Conservation (phyloP, 2,888 invertebrate species). For the Drosophila birchii region DNA sequence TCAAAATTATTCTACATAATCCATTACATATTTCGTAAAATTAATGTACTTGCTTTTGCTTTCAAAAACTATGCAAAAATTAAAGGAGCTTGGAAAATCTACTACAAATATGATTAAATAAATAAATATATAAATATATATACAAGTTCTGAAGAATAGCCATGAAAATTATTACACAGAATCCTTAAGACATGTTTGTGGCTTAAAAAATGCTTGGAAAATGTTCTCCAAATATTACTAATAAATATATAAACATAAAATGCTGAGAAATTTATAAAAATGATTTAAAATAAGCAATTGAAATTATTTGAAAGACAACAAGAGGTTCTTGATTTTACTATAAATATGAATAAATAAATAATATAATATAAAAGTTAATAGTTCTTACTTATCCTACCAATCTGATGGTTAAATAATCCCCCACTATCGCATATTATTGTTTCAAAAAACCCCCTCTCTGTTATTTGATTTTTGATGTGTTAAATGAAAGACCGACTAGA, state of each 20-base stretch:
- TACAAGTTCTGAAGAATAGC: background rate
- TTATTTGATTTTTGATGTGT: conserved; percentile 38
- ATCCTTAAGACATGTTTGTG: no score
- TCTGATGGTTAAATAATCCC: background rate
- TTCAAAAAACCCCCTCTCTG: conserved; percentile 8
- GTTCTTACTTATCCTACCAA: background rate
- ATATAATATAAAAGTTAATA: background rate
- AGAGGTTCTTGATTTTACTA: fast-evolving
- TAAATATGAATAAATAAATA: background rate
- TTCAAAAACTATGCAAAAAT: no score
- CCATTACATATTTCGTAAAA: no score
- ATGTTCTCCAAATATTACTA: no score
- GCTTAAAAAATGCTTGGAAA: no score
- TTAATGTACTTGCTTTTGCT: no score
- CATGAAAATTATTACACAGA: no score
- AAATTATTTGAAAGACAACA: background rate
- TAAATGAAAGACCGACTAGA: conserved; percentile 10
- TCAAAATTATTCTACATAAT: background rate
- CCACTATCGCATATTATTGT: background rate
- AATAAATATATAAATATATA: no score
- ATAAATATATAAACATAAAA: no score
- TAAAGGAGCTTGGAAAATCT: no score
- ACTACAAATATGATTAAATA: no score
- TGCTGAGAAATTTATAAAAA: background rate
- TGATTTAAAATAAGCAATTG: background rate